These are phyloP conservation scores for Junco hyemalis DNA, from an alignment of 2,113 vertebrate genomes.

Conservation along the genomic window DNA sequence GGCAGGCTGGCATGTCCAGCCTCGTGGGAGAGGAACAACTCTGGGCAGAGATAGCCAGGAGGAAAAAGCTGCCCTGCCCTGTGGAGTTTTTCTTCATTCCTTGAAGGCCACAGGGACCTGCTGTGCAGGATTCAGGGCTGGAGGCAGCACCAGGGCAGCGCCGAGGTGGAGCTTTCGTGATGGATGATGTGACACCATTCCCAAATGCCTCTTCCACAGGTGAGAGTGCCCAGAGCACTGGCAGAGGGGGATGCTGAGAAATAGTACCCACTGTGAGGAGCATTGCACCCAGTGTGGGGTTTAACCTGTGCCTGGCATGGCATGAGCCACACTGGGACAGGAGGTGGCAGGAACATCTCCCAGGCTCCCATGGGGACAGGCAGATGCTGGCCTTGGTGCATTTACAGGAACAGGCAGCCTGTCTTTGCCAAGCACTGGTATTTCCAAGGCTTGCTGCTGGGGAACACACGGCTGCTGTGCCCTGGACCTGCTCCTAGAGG, in stretches of 20 bases:
- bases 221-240: background rate
- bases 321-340: background rate
- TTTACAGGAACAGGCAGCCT: background rate
- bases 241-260: background rate
- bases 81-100: conserved; percentile 58
- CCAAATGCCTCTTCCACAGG: background rate
- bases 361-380: background rate
- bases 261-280: background rate
- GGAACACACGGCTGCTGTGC: background rate
- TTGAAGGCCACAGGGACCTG: conserved; percentile 19
- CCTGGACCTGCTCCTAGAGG: background rate
- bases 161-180: background rate
- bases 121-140: background rate
- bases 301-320: accelerated
- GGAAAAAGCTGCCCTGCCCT: background rate
- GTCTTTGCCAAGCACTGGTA: background rate
- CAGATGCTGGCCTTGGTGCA: background rate
- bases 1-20: background rate
- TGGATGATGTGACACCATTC: background rate
- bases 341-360: background rate
- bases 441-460: background rate
- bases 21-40: accelerated
- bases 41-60: background rate
- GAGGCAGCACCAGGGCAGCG: background rate
- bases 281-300: background rate